Evolutionary conservation across 2,113 vertebrate genomes (phyloP).

Genomic region (Petaurus breviceps): DNA sequence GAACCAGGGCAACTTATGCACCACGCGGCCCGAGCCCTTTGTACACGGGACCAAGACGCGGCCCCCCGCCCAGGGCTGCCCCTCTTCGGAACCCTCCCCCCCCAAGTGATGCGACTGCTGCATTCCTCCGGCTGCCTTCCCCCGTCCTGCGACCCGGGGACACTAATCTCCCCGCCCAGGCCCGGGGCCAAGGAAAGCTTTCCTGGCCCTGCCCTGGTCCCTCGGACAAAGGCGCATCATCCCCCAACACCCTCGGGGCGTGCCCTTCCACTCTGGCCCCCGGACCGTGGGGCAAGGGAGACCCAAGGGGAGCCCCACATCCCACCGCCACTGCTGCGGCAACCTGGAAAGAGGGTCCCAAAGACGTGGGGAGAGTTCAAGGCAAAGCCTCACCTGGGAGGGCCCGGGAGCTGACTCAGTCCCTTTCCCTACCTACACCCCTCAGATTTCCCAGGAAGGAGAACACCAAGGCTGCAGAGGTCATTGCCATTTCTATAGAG

Average conservation of each 20-base stretch:
- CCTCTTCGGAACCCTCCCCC: no score
- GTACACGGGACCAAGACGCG: not conserved
- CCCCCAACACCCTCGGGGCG: not conserved
- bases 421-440: not conserved
- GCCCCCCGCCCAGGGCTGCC: not conserved
- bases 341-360: no score
- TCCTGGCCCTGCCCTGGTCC: no score
- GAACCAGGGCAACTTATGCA: not conserved
- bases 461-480: not conserved
- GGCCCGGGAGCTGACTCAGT: no score
- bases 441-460: not conserved
- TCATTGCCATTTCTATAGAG: not conserved
- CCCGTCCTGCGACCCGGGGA: not conserved
- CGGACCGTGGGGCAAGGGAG: slow-evolving; percentile 9
- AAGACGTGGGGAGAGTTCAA: no score
- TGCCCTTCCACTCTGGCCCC: slow-evolving; percentile 18
- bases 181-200: no score
- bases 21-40: slow-evolving; percentile 3
- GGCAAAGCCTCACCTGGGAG: not conserved
- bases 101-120: no score
- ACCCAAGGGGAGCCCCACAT: not conserved
- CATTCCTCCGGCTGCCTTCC: not conserved
- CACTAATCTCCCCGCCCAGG: not conserved
- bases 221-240: slow-evolving; percentile 5
- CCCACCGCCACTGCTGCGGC: no score